Evolutionary conservation across 2,888 invertebrate species (phyloP), one percentile per base, ranked within the genome.

Genomic region (Temnothorax unifasciatus): DNA sequence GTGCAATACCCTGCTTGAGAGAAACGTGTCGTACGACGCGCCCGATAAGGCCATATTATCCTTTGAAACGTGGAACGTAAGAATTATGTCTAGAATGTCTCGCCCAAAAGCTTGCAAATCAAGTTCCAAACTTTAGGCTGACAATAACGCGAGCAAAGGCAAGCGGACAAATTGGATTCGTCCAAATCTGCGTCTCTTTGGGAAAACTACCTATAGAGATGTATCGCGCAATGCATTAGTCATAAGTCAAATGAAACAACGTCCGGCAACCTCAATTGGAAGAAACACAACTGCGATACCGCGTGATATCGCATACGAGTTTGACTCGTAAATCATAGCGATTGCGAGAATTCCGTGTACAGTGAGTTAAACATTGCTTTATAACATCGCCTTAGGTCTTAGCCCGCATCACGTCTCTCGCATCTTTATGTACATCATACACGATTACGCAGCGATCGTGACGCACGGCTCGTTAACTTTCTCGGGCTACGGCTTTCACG

Each of bases 391-490:
- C 34, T 34, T 34, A 34, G 13, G 25, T 25, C 59, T 59, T 34
- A 47, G 29, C 21, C 15, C n/a, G 41, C 41, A 61, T 34, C 34
- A 34, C 34, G 34, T 34, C 34, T 34, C 25, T 29, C 29, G 54
- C 77, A 76, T 87, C 75, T 79, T 82, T 52, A 74, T 63, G 63
- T 54, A 74, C 84, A 88, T 89, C 86, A 77, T 54, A 21, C 66
- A 82, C 71, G 81, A 83, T 88, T 88, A 88, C 86, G 83, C 68
- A 73, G 82, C 76, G 52, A 52, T 86, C 85, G 79, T 86, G 86
- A 86, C 86, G 84, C 79, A 76, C 69, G 52, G 89, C 86, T 85
- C 89, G 88, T 90, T 91, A 92, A 91, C 91, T 92, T 92, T 92
- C 92, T 90, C 92, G 88, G 85, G 86, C 87, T 82, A 87, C 83